Base-by-base conservation (phyloP, 2,888 invertebrate genomes). In the Noctua comes region DNA sequence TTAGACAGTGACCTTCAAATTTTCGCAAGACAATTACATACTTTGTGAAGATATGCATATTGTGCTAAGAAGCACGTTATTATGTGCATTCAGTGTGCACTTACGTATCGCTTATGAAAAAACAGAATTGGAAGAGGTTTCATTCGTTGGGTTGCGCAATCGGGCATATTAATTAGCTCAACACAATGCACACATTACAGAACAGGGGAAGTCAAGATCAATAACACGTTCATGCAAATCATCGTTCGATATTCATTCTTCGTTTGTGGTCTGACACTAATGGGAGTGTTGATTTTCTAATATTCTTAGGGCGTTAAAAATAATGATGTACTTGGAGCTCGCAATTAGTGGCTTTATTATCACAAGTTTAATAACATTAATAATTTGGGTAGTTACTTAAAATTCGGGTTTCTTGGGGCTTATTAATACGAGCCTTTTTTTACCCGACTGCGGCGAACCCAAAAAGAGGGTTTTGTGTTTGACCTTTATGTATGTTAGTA, bases 201-300 rank as follows among this genome's bases (percentile, higher is more conserved):
- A 54, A 27, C 48, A 71, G 46, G 24, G 71, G 51, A 78, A 76
- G 69, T 48, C 66, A 73, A 59, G 48, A 71, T 65, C 71, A 85
- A 64, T 59, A 75, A 69, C 76, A 70, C 59, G 31, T 70, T 76
- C 77, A 79, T 76, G 79, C 84, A 88, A 85, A 83, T 86, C 48
- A 73, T 79, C 27, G 77, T 76, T 79, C 76, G 72, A 84, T 83
- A 73, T 83, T 85, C 51, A 27, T 69, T 68, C 27, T 77, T 21
- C 79, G 46, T 76, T 51, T 70, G 64, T 79, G 77, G 77, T 69
- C 68, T 65, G 36, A n/a, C 31, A 69, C 40, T 64, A 54, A 68
- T 46, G 40, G 21, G 27, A 77, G 1, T 10, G 7, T 16, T 21
- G 18, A 43, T 48, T 31, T 54, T 36, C 16, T n/a, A 27, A 16